These are phyloP conservation scores for Drosophila varians DNA, from an alignment of 1,140 invertebrate species.

Conservation along the genomic window DNA sequence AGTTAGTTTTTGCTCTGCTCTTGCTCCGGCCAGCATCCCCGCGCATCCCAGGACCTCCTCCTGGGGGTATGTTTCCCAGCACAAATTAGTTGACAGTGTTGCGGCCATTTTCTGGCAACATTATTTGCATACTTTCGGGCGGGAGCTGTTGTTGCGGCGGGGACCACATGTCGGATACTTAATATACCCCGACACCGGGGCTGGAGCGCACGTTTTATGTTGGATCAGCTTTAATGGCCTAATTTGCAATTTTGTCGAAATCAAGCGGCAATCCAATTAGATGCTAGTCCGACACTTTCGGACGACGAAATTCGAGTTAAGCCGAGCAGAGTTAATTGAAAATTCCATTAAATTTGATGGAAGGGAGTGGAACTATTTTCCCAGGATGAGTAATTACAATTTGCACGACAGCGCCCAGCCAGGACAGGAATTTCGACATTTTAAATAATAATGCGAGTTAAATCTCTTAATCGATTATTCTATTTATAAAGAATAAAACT, in stretches of 20 bases:
- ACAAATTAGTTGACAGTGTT: constrained; percentile 45
- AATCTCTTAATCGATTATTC: not conserved
- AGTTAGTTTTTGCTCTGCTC: constrained; percentile 21
- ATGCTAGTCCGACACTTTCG: constrained; percentile 23
- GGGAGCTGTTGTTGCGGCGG: constrained; percentile 25
- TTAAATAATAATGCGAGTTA: not conserved
- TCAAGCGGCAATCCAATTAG: constrained; percentile 57
- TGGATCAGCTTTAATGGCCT: constrained; percentile 46
- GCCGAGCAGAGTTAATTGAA: constrained; percentile 43
- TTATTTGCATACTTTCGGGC: constrained; percentile 39
- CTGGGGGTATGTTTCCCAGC: not conserved
- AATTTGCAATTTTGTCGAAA: constrained; percentile 47
- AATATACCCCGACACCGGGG: constrained; percentile 15
- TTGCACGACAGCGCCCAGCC: not conserved
- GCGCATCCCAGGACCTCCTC: not conserved
- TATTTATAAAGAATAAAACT: not conserved
- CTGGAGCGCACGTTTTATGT: constrained; percentile 24
- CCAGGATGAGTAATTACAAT: constrained; percentile 33
- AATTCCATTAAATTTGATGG: constrained; percentile 46
- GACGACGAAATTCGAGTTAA: not conserved
- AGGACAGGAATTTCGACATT: not conserved
- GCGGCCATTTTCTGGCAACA: constrained; percentile 21
- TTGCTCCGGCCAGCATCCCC: not conserved
- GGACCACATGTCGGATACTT: constrained; percentile 55
- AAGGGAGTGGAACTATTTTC: constrained; percentile 5